Percentiles rank a stretch among this genome's conserved stretches.
phyloP scores from a whole-genome alignment of 2,888 invertebrate species.

The Gisinianus flammeolus region DNA sequence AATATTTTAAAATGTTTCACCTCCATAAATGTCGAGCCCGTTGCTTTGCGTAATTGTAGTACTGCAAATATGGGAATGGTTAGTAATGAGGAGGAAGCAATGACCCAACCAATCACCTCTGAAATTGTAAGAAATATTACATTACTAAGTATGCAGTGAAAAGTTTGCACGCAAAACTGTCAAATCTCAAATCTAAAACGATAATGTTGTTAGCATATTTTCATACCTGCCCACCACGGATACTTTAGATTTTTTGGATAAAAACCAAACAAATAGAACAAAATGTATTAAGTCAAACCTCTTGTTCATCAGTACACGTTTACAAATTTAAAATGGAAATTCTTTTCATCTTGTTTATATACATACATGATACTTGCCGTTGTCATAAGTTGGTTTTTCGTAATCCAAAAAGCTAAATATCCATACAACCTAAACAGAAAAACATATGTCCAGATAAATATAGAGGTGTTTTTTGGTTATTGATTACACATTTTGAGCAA shows the following conservation, averaged over 20 bases:
- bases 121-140: neutral
- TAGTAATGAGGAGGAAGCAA: conserved; percentile 79
- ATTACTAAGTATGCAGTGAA: too few species aligned
- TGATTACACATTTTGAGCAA: neutral
- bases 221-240: conserved; percentile 2
- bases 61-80: conserved; percentile 85
- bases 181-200: neutral
- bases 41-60: conserved; percentile 72
- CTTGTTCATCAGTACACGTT: too few species aligned
- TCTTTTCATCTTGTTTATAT: too few species aligned
- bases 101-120: conserved; percentile 83
- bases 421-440: conserved; percentile 74
- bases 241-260: too few species aligned
- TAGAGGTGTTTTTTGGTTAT: neutral
- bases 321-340: too few species aligned
- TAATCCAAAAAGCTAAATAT: conserved; percentile 87
- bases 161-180: too few species aligned
- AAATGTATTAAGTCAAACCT: too few species aligned
- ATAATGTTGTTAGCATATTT: neutral
- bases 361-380: too few species aligned
- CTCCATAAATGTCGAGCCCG: conserved; percentile 74
- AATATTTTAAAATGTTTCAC: conserved; percentile 63
- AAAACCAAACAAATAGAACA: too few species aligned
- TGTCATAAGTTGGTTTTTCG: conserved; percentile 81
- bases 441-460: neutral